Evolutionary conservation across 2,113 vertebrate species (phyloP).

Genomic region (Mixornis gularis): DNA sequence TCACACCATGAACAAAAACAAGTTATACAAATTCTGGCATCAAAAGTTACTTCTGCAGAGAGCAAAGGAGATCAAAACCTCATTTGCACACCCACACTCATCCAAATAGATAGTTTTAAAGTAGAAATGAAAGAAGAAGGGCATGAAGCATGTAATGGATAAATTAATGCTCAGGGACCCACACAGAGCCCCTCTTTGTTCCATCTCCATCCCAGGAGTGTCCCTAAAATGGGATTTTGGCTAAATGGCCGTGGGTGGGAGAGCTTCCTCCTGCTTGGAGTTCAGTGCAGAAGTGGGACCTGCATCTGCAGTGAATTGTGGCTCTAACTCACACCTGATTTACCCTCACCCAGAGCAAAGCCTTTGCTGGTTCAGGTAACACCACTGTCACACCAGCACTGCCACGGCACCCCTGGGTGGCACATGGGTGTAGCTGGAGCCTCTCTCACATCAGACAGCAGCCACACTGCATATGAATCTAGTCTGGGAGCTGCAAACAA

Average conservation of each 20-base stretch:
- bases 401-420: accelerated
- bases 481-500: no score
- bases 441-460: neutral
- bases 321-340: neutral
- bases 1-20: conserved; percentile 19
- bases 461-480: no score
- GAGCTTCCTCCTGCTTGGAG: neutral
- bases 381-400: no score
- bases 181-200: neutral
- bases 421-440: accelerated
- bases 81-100: neutral
- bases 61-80: conserved; percentile 42
- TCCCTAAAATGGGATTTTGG: neutral
- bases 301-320: neutral
- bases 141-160: neutral
- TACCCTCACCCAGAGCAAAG: neutral
- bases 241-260: accelerated
- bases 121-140: neutral
- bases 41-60: conserved; percentile 30
- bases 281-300: neutral
- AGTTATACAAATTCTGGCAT: conserved; percentile 44
- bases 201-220: accelerated
- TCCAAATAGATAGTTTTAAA: neutral
- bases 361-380: neutral
- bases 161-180: neutral